Conservation (phyloP, 2,797 vertebrate species). For the Hypotaenidia okinawae region DNA sequence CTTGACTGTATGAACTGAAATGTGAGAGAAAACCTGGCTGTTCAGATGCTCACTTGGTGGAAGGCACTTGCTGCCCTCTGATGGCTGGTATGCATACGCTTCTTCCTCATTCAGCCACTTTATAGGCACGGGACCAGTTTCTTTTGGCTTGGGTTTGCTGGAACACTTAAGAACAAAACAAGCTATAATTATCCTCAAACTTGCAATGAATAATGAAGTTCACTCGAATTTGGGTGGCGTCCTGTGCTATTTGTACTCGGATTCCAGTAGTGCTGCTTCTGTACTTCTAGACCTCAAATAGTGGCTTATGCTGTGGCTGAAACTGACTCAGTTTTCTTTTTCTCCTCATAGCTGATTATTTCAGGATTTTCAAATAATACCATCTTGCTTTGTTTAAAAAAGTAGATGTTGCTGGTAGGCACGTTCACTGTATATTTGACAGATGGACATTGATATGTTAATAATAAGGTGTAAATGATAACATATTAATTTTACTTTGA, state of each 20-base stretch:
- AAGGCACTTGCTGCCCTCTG: background rate
- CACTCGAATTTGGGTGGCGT: background rate
- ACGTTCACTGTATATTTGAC: background rate
- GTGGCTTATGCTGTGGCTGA: background rate
- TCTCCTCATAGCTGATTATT: background rate
- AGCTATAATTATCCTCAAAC: background rate
- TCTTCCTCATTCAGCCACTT: background rate
- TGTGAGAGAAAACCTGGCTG: background rate
- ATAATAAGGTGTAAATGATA: background rate
- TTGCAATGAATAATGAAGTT: background rate
- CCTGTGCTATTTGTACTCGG: background rate
- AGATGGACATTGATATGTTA: background rate
- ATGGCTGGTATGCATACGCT: background rate
- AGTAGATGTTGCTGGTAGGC: background rate
- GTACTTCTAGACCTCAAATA: background rate
- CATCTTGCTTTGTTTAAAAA: background rate
- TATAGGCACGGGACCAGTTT: background rate
- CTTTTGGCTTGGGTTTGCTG: background rate
- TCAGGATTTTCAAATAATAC: background rate
- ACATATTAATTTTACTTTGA: background rate
- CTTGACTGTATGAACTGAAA: background rate
- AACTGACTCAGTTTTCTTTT: background rate
- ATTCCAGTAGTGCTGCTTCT: background rate
- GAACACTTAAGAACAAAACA: background rate
- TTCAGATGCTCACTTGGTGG: background rate